Percentiles rank a stretch among this genome's conserved stretches.
Conservation (phyloP, 2,888 invertebrate genomes). For the Tiliacea aurago region DNA sequence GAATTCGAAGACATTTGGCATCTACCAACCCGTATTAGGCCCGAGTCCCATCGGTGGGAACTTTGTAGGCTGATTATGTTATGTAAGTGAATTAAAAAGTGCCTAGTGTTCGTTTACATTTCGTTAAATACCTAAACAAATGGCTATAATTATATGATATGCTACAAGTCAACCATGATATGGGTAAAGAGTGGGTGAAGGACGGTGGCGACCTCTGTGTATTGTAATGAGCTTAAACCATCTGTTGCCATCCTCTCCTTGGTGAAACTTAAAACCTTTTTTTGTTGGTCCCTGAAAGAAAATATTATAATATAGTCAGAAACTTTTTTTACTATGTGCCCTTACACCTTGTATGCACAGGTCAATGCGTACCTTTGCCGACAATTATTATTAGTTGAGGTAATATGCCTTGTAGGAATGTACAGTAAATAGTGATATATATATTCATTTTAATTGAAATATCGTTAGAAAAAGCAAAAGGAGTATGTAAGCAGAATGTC, state of each 20-base stretch:
- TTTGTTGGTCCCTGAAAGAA: constrained; percentile 86
- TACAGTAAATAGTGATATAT: too few species aligned
- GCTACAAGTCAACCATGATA: constrained; percentile 90
- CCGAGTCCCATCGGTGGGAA: not conserved
- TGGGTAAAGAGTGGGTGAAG: constrained; percentile 92
- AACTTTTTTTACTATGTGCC: not conserved
- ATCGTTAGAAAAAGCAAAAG: too few species aligned
- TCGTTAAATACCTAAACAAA: constrained; percentile 27
- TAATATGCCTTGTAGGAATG: too few species aligned
- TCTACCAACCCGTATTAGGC: too few species aligned
- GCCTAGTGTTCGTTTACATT: not conserved
- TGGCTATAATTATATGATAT: constrained; percentile 65
- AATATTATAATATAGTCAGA: constrained; percentile 20
- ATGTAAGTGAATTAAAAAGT: not conserved
- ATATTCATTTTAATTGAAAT: too few species aligned
- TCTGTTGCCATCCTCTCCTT: constrained; percentile 89
- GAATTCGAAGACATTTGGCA: not conserved
- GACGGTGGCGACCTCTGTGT: constrained; percentile 89
- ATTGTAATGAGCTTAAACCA: constrained; percentile 91
- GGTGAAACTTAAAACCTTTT: constrained; percentile 83
- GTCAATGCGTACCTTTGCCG: not conserved
- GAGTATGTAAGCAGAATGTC: too few species aligned
- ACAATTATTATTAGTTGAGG: too few species aligned
- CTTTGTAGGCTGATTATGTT: not conserved
- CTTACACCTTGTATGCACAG: not conserved